Evolutionary conservation across 1,140 invertebrate genomes (phyloP).

Genomic region (Acromyrmex echinatior): DNA sequence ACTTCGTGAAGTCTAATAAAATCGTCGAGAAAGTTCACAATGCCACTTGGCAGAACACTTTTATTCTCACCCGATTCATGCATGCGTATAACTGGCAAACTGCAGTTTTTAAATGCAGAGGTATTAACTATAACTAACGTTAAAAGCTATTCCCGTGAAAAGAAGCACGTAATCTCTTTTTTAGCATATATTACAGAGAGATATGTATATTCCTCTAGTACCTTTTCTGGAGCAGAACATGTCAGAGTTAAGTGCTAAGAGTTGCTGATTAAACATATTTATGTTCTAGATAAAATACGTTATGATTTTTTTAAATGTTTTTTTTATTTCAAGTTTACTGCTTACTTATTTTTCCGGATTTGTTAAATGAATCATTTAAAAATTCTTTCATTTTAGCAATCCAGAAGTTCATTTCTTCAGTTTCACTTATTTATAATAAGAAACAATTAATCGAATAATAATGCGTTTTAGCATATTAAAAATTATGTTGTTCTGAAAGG

Average conservation of each 20-base stretch:
- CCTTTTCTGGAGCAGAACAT: not conserved
- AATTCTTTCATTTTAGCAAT: not conserved
- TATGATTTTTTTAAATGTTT: not conserved
- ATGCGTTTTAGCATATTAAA: not conserved
- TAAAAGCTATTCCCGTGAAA: not conserved
- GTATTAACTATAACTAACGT: constrained; percentile 2
- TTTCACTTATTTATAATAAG: not conserved
- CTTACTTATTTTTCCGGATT: not conserved
- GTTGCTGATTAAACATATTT: constrained; percentile 3
- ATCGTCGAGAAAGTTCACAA: constrained; percentile 33
- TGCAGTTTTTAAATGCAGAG: constrained; percentile 34
- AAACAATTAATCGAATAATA: not conserved
- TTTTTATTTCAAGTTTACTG: not conserved
- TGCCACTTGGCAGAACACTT: constrained; percentile 5
- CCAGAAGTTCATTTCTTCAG: not conserved
- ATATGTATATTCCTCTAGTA: constrained; percentile 1
- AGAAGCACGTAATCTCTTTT: constrained; percentile 16
- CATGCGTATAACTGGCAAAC: constrained; percentile 1
- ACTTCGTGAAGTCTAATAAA: constrained; percentile 3
- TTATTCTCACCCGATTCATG: constrained; percentile 30
- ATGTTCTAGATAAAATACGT: constrained; percentile 4
- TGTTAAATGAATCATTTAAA: not conserved
- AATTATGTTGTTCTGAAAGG: not conserved
- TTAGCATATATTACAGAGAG: constrained; percentile 8
- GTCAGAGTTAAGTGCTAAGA: not conserved